Percentiles rank a stretch among this genome's conserved stretches.
Evolutionary conservation across 2,113 vertebrate species (phyloP).

Genomic region (Atractosteus spatula): DNA sequence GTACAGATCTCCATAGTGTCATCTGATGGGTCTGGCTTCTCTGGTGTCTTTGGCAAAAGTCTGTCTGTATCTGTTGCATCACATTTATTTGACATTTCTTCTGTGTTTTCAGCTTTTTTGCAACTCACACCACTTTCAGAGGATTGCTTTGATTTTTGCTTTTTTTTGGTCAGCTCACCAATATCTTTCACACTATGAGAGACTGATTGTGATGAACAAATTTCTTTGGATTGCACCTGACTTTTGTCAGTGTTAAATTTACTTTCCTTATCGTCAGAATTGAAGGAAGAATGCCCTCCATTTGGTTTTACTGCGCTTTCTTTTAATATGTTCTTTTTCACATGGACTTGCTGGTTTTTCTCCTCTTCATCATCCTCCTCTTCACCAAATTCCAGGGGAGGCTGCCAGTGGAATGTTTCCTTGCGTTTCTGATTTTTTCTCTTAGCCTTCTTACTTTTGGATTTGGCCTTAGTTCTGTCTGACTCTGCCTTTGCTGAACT

Average conservation of each 20-base stretch:
- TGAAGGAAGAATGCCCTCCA: constrained; percentile 12
- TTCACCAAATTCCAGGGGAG: constrained; percentile 90
- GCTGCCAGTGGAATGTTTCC: constrained; percentile 92
- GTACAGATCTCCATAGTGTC: constrained; percentile 88
- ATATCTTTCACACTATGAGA: constrained; percentile 34
- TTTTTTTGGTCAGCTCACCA: constrained; percentile 17
- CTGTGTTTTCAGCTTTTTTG: constrained; percentile 34
- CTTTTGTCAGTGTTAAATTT: constrained; percentile 21
- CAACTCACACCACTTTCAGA: constrained; percentile 24
- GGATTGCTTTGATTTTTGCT: constrained; percentile 34
- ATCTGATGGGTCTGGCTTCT: constrained; percentile 62
- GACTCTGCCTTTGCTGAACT: constrained; percentile 57
- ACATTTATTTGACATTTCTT: constrained; percentile 41
- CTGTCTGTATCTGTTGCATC: constrained; percentile 9
- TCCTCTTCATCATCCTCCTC: constrained; percentile 84
- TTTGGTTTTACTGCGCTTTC: constrained; percentile 27
- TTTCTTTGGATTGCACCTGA: constrained; percentile 29
- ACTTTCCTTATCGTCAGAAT: constrained; percentile 31
- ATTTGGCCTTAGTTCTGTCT: constrained; percentile 70
- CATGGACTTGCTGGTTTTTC: constrained; percentile 37
- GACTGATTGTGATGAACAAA: constrained; percentile 6
- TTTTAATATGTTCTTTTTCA: constrained; percentile 4
- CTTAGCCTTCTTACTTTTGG: constrained; percentile 81
- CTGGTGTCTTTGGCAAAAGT: constrained; percentile 34
- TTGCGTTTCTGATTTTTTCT: constrained; percentile 85